Evolutionary conservation across 1,140 invertebrate species (phyloP), one percentile per base, ranked within the genome.

Genomic region (Bombus terrestris): DNA sequence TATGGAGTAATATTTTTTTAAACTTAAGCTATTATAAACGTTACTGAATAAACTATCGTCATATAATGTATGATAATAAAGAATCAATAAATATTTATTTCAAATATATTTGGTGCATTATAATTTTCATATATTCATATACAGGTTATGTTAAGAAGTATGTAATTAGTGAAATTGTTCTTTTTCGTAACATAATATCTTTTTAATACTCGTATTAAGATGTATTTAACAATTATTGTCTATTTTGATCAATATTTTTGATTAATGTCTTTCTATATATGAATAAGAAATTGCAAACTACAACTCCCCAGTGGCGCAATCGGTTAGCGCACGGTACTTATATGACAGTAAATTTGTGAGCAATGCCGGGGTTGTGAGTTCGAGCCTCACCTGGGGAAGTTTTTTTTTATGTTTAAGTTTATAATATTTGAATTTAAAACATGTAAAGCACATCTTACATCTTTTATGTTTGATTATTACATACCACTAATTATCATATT

Each of bases 301-400:
- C 83, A 93, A 92, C 79, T 85, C 97, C 97, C 97, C 97, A 98
- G 98, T 98, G 98, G 98, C 98, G 98, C 98, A 98, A 98, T 98
- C 97, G 98, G 98, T 98, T 98, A 98, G 98, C 98, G 98, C 98
- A 98, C 98, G 98, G 98, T 98, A 98, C 98, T 98, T 98, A 98
- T 98, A 98, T 96, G 97, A 97, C 97, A 98, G 97, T 97, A 96
- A 95, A 25, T 96, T 96, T 75, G 97, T 98, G 97, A 98, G 98
- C 97, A 93, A 98, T 98, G 98, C 98, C 98, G 98, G 97, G 98
- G 98, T 98, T 98, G 98, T 98, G 98, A 98, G 98, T 98, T 98
- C 98, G 98, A 98, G 97, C 98, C 98, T 98, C 98, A 98, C 98
- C 98, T 98, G 97, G 97, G 97, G 97, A 97, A 98, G 94, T 94